A percentile compares a stretch with the other conserved stretches of the same genome.
These are phyloP conservation scores for Burhinus bistriatus DNA, from an alignment of 2,113 vertebrate genomes.

Conservation along the genomic window DNA sequence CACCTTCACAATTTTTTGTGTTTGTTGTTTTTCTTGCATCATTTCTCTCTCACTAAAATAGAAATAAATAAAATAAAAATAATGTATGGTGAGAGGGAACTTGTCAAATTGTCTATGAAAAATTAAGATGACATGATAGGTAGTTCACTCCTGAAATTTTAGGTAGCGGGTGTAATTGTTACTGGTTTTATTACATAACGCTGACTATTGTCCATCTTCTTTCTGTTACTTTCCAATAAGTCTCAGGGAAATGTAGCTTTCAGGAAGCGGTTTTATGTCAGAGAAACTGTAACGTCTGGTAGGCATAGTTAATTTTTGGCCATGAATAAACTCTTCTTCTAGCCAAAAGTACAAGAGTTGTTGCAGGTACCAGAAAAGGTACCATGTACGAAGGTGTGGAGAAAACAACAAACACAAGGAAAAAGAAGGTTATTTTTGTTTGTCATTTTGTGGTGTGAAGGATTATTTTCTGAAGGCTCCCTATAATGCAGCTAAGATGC, in stretches of 20 bases:
- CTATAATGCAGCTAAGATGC: neutral
- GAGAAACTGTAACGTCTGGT: neutral
- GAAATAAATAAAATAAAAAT: neutral
- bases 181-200: neutral
- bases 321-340: neutral
- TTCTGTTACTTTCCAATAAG: neutral
- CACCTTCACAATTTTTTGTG: neutral
- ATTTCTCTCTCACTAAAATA: neutral
- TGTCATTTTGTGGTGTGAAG: neutral
- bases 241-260: neutral
- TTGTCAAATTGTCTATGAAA: neutral
- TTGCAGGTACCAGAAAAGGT: neutral
- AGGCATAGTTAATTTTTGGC: neutral
- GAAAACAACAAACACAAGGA: neutral
- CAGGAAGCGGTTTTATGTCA: neutral
- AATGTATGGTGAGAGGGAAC: rapidly evolving
- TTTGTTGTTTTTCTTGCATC: neutral
- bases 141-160: neutral
- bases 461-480: neutral
- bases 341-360: neutral
- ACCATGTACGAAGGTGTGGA: rapidly evolving
- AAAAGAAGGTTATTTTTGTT: neutral
- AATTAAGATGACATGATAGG: neutral
- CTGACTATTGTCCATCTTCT: neutral
- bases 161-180: neutral